Base-by-base conservation (phyloP, 2,888 invertebrate genomes). In the Fabriciana adippe region DNA sequence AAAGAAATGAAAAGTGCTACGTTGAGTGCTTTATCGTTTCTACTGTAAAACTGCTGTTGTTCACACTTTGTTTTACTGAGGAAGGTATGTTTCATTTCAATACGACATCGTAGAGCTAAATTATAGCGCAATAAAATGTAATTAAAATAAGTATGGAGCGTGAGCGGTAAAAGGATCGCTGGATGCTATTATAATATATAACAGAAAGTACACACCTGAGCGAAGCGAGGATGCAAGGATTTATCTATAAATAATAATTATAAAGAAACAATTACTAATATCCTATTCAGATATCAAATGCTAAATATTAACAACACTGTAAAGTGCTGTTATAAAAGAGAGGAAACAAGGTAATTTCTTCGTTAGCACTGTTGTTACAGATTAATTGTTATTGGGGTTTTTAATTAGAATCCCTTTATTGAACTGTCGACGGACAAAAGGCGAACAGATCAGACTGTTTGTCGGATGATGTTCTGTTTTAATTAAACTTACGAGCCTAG, bases 381-480 rank as follows among this genome's bases (percentile, higher is more conserved):
- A 86, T 86, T 86, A 84, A 84, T 88, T 86, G 83, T 86, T 87
- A 87, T 87, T 81, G 81, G 82, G 81, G 83, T 84, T 87, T 88
- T 87, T 87, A 88, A 89, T 90, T 87, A 88, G 80, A 79, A 80
- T 72, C 79, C 79, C 81, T 71, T 85, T 81, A 86, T 82, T 82
- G 81, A 80, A 81, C 75, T 78, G 78, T 79, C 78, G 74, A 76
- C 74, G 75, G 78, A 79, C 72, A 75, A 73, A 72, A 78, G 74
- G 74, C 68, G 76, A 74, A 74, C 73, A 74, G 70, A 74, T 73
- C 77, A 74, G 73, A 71, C 72, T 74, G 68, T 74, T 73, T 74
- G 72, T 68, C 77, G 74, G 77, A 76, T 78, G 79, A 81, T 80
- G 80, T 81, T 82, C 81, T 75, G 80, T 84, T 90, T 90, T 89